Evolutionary conservation across 2,797 vertebrate genomes (phyloP), one percentile per base, ranked within the genome.

Genomic region (Sebastes minor): DNA sequence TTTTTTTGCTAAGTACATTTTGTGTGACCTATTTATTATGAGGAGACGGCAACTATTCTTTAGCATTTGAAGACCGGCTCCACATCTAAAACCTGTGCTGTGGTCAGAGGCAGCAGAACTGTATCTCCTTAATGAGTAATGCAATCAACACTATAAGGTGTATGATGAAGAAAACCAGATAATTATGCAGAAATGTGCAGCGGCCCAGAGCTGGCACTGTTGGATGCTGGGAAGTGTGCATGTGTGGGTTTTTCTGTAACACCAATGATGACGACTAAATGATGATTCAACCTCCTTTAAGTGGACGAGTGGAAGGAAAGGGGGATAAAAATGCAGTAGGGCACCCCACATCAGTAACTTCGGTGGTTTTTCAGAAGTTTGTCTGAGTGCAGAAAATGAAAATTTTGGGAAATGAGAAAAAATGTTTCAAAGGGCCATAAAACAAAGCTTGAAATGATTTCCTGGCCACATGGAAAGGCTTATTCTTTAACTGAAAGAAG

Each of bases 251-350:
- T 71, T 56, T 64, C 62, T 71, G 28, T 23, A n/a, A 35, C 42
- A 52, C n/a, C 57, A 64, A 6, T 38, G 53, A 64, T 59, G 71
- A 75, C 9, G 20, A 76, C 18, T 63, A 87, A 79, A 71, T 52
- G 33, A 86, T 69, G 65, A 87, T 61, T 81, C 66, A 81, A 42
- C 33, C 30, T 3, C 56, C 23, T 42, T 70, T 78, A 78, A 81
- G 71, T 11, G 23, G 23, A 72, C 18, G 75, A 81, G 53, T 32
- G 71, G 64, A 55, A 69, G 27, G 6, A 72, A 61, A 12, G 38
- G 27, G 33, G 23, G 27, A 33, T 59, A 60, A 46, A 62, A 59
- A 13, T 38, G 22, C 35, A 69, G 38, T 32, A 35, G 27, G 38
- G n/a, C 16, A 38, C 10, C 60, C n/a, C 71, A 80, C 78, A 83